Evolutionary conservation across 2,113 vertebrate genomes (phyloP), one percentile per base, ranked within the genome.

Genomic region (Myodes glareolus): DNA sequence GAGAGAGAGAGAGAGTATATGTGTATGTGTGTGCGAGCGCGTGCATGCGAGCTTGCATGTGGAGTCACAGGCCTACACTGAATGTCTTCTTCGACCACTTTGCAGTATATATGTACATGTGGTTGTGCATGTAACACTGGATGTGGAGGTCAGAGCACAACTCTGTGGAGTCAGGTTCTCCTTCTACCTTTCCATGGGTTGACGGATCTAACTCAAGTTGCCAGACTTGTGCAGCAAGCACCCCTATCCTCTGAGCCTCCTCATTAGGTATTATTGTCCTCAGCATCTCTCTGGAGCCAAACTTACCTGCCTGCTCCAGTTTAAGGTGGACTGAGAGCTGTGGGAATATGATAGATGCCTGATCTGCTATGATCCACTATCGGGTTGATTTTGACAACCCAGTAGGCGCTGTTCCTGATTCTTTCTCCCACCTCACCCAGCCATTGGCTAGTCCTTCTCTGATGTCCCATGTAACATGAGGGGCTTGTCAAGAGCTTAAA

Each of bases 11-110:
- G 9, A 9, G 10, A 55, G 33, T 52, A 36, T 82, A 19, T 50
- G 12, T 50, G 13, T 27, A 0, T 17, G 61, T 19, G 3, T 63
- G 12, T 61, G n/a, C 6, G 5, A 7, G 58, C 19, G 3, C 3
- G 19, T n/a, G 4, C 31, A 29, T 80, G 50, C n/a, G n/a, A n/a
- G n/a, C n/a, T n/a, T 19, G 31, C 45, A 52, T 16, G 14, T 55
- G 21, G 2, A 19, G 76, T 7, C 25, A 33, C 13, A 1, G 47
- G 14, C 50, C 76, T 78, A 33, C 42, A 19, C 3, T 8, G 76
- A 17, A 33, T 78, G 29, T 67, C 29, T 31, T 78, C 76, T 50
- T 33, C 7, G 13, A 47, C 19, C 42, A 8, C 45, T 33, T 50
- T 50, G 27, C 13, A 50, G 25, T 39, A 4, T 73, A 3, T 21